phyloP scores from a whole-genome alignment of 2,113 vertebrate species.

The Gopherus evgoodei region DNA sequence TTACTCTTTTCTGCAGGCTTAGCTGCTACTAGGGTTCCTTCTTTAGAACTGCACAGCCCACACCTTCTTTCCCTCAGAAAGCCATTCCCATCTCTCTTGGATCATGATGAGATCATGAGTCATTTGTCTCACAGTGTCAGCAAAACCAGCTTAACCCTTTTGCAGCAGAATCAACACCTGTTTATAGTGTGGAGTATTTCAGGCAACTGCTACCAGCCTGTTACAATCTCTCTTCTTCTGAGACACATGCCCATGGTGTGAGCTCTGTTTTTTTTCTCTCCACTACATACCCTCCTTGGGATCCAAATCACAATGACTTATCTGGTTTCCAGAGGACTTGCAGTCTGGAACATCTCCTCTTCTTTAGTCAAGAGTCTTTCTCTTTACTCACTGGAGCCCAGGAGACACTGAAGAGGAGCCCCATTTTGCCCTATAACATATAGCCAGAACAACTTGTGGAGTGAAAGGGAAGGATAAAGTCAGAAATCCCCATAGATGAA shows the following conservation, averaged over 20 bases:
- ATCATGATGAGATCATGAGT: background rate
- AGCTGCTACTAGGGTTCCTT: background rate
- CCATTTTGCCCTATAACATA: background rate
- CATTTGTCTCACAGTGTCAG: background rate
- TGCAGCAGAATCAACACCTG: background rate
- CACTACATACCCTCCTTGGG: too few relatives aligned
- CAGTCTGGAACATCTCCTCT: background rate
- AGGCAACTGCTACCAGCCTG: background rate
- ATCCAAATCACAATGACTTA: too few relatives aligned
- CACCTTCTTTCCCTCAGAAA: background rate
- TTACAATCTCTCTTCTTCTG: too few relatives aligned
- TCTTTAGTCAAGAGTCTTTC: background rate
- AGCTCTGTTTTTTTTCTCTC: too few relatives aligned
- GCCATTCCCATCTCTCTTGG: background rate
- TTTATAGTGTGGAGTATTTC: background rate
- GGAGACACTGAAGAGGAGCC: background rate
- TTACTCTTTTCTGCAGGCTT: background rate
- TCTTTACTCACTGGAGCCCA: background rate
- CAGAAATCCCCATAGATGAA: background rate
- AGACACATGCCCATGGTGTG: too few relatives aligned
- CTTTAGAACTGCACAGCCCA: background rate
- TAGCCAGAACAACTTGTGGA: background rate
- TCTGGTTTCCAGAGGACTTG: too few relatives aligned
- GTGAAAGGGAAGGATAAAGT: background rate
- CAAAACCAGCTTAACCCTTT: background rate